phyloP scores from a whole-genome alignment of 2,888 invertebrate species.

The Osmoderma eremita region DNA sequence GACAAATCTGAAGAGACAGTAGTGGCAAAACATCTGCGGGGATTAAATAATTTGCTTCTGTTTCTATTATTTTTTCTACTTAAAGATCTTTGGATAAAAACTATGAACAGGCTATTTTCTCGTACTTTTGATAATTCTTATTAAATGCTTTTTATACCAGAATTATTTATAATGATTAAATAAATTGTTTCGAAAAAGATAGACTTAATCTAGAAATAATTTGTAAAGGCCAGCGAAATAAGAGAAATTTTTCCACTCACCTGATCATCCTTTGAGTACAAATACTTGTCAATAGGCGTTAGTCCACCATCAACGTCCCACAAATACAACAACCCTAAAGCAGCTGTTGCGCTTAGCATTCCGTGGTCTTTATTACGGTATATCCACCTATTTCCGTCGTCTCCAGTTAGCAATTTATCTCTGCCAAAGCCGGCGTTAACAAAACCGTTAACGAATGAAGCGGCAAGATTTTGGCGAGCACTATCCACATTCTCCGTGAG shows the following conservation, averaged over 20 bases:
- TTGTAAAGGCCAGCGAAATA: too few species aligned
- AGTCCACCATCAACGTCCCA: slow-evolving; percentile 99
- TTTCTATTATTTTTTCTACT: too few species aligned
- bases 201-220: too few species aligned
- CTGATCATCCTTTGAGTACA: slow-evolving; percentile 59
- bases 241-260: slow-evolving; percentile 36
- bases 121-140: too few species aligned
- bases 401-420: slow-evolving; percentile 92
- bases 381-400: slow-evolving; percentile 77
- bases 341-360: slow-evolving; percentile 97
- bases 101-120: too few species aligned
- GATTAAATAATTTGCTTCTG: too few species aligned
- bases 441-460: slow-evolving; percentile 98
- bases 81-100: too few species aligned
- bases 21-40: too few species aligned
- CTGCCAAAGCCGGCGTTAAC: slow-evolving; percentile 98
- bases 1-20: too few species aligned
- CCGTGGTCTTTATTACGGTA: slow-evolving; percentile 98
- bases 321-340: slow-evolving; percentile 91
- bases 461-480: slow-evolving; percentile 94
- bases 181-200: too few species aligned
- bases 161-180: too few species aligned
- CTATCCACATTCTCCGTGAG: slow-evolving; percentile 81
- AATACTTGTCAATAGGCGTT: slow-evolving; percentile 96
- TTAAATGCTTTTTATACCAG: too few species aligned